Base-by-base conservation (phyloP, 2,888 invertebrate genomes). In the Andricus curvator region DNA sequence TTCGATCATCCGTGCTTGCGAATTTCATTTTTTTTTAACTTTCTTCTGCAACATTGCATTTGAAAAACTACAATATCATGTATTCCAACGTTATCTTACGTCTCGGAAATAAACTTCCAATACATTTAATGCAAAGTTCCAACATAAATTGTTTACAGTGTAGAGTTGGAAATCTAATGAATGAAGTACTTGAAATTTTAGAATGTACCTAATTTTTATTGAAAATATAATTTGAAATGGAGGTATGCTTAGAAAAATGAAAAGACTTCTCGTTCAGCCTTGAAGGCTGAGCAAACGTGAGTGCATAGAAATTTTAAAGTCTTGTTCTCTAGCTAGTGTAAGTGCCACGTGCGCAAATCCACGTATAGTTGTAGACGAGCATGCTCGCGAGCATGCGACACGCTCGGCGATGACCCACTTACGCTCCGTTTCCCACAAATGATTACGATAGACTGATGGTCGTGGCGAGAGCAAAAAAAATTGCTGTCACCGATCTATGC, bases 341-440 rank as follows among this genome's bases (percentile, higher is more conserved):
- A 8, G n/a, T 74, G 74, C 56, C 74, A 74, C 74, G 74, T 74
- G 74, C 56, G 29, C 5, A 74, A 20, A 51, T 74, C 56, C 33
- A 74, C 56, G 33, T 56, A 74, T 33, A 37, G 33, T 60, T 74
- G 60, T 60, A 74, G 74, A 56, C 51, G 6, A 56, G 33, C 33
- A 74, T 56, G 33, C 51, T 56, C 56, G 33, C 51, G 6, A 56
- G 33, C 33, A 74, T 56, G 33, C 51, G 74, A 74, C 74, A 74
- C 56, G 29, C 74, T 74, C 56, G 83, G 79, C 84, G 84, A 83
- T 86, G 88, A 88, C 89, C 89, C 82, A 88, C 86, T 89, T 88
- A 80, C 82, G 82, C 79, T 80, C 74, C 77, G 85, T 85, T 87
- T 85, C 84, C 84, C 83, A 83, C 84, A 79, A 87, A 86, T 80